Evolutionary conservation across 2,797 vertebrate genomes (phyloP), one percentile per base, ranked within the genome.

Genomic region (Ctenopoma kingsleyae): DNA sequence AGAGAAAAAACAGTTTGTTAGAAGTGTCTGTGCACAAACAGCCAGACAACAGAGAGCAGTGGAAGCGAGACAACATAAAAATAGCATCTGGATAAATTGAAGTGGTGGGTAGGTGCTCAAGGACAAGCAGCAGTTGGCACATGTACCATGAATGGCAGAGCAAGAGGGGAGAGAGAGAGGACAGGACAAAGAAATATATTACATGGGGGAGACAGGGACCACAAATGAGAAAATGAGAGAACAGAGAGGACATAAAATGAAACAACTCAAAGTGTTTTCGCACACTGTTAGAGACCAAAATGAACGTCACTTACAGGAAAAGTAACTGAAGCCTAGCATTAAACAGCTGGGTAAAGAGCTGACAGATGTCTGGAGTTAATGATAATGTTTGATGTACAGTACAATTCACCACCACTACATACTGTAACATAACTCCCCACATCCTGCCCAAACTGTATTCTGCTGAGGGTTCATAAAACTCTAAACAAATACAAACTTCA

Each of bases 81-180:
- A 93, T 89, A 89, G 91, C 76, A 76, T 76, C 62, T 20, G 71
- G 74, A 80, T 80, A 80, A 85, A 72, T 43, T 67, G 41, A 52
- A 62, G 46, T 12, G 49, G 69, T 70, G 77, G 67, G 55, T 19
- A 60, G 69, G 59, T 36, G 59, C 15, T 74, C 59, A 81, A 87
- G 80, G 82, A 67, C 76, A 64, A 74, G 56, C 43, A 35, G 30
- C 83, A 60, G 78, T 69, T 87, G 69, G 64, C 55, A 71, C 9
- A 43, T 3, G 12, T 46, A 67, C 67, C 44, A 71, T 72, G 22
- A 59, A 6, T 47, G 41, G 78, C 19, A 0, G 19, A 67, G 46
- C 27, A 35, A 54, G 38, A 65, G 49, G 16, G 25, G 54, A 12
- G 52, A 59, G 56, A 62, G 59, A 22, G 40, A 30, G 12, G 23